phyloP scores from a whole-genome alignment of 2,888 invertebrate species.

The Papilio demoleus region DNA sequence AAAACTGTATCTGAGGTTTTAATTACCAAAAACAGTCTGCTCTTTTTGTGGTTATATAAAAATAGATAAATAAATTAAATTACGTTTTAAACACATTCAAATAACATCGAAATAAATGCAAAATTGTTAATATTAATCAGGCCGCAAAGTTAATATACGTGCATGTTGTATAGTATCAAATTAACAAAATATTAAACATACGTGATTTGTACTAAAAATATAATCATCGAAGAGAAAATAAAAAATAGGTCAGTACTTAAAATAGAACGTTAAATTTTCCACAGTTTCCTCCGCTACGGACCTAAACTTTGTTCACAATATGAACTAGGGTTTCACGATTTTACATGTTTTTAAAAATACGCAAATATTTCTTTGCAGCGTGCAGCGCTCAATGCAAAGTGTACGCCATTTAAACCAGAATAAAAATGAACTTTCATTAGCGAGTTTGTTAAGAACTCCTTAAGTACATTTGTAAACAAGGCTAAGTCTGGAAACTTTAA shows the following conservation, averaged over 20 bases:
- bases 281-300: constrained; percentile 15
- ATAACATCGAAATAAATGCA: no score
- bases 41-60: no score
- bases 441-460: constrained; percentile 21
- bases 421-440: constrained; percentile 31
- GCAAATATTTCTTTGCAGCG: constrained; percentile 21
- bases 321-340: constrained; percentile 10
- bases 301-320: constrained; percentile 25
- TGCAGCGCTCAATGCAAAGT: constrained; percentile 30
- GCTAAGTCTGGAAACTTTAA: constrained; percentile 16
- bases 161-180: no score
- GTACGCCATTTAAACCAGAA: constrained; percentile 24
- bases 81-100: no score
- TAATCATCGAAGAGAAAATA: background rate
- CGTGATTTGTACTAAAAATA: background rate
- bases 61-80: no score
- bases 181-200: background rate
- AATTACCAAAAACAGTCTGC: no score
- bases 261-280: constrained; percentile 3
- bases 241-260: constrained; percentile 2
- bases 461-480: constrained; percentile 23
- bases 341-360: constrained; percentile 31
- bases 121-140: no score
- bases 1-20: no score
- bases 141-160: no score